phyloP scores from a whole-genome alignment of 2,797 vertebrate species.

The Psittacula derbiana region DNA sequence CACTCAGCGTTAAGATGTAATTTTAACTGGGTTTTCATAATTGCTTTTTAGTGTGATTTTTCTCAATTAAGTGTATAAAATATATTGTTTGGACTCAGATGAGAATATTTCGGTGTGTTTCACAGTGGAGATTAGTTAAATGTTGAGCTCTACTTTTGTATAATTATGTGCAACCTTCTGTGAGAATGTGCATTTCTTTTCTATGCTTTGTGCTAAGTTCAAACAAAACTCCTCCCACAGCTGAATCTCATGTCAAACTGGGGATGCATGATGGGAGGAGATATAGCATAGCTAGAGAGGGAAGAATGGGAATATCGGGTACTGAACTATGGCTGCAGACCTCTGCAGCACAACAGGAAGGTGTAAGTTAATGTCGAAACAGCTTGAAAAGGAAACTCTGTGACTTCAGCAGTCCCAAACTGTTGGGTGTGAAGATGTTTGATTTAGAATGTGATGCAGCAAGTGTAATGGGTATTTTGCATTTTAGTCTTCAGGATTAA shows the following conservation, averaged over 20 bases:
- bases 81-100: not conserved
- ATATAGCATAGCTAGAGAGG: not conserved
- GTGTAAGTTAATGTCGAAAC: not conserved
- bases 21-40: not conserved
- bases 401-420: not conserved
- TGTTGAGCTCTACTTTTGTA: not conserved
- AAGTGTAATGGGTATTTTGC: not conserved
- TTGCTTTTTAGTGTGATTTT: not conserved
- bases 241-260: not conserved
- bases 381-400: not conserved
- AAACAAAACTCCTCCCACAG: not conserved
- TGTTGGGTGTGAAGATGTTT: not conserved
- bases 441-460: not conserved
- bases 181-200: not conserved
- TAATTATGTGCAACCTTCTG: not conserved
- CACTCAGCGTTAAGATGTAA: not conserved
- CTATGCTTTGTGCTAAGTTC: not conserved
- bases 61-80: not conserved
- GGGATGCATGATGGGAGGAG: not conserved
- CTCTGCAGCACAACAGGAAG: not conserved
- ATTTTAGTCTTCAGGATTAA: not conserved
- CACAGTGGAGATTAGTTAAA: not conserved
- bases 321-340: not conserved
- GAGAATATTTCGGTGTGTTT: not conserved
- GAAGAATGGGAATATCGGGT: not conserved